Percentiles rank a stretch among this genome's conserved stretches.
Conservation (phyloP, 2,888 invertebrate species). For the Ernsta delagoae region DNA sequence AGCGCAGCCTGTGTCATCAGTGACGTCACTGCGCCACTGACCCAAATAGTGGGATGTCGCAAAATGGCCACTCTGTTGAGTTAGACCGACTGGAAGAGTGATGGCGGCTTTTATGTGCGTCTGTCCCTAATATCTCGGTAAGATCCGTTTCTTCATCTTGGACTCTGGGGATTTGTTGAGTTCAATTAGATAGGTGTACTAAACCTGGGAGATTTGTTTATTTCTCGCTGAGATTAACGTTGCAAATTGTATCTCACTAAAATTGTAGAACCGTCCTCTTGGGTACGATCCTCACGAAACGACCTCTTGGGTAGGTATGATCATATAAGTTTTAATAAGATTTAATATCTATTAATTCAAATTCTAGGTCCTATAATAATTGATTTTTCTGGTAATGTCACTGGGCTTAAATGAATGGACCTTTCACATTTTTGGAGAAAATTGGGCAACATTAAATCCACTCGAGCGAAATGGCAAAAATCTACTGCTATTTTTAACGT, state of each 20-base stretch:
- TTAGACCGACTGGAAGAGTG: slow-evolving; percentile 36
- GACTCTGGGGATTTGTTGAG: slow-evolving; percentile 15
- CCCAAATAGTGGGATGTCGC: slow-evolving; percentile 73
- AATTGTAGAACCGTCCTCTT: no score
- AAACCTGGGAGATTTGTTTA: neutral
- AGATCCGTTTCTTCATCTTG: slow-evolving; percentile 24
- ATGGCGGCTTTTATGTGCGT: slow-evolving; percentile 29
- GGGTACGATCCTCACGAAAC: no score
- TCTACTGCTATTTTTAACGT: neutral
- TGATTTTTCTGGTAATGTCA: neutral
- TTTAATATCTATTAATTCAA: no score
- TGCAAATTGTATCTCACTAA: neutral
- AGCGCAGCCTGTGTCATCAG: slow-evolving; percentile 63
- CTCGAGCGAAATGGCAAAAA: neutral
- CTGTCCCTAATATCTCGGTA: slow-evolving; percentile 25
- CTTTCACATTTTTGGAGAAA: no score
- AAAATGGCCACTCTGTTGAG: slow-evolving; percentile 62
- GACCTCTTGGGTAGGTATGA: no score
- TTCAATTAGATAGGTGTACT: neutral
- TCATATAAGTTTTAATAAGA: neutral
- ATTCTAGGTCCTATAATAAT: neutral
- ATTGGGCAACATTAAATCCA: neutral
- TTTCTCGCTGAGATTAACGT: neutral
- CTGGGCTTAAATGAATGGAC: neutral
- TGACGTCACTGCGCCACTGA: slow-evolving; percentile 69